Evolutionary conservation across 2,113 vertebrate species (phyloP).

Genomic region (Orcinus orca): DNA sequence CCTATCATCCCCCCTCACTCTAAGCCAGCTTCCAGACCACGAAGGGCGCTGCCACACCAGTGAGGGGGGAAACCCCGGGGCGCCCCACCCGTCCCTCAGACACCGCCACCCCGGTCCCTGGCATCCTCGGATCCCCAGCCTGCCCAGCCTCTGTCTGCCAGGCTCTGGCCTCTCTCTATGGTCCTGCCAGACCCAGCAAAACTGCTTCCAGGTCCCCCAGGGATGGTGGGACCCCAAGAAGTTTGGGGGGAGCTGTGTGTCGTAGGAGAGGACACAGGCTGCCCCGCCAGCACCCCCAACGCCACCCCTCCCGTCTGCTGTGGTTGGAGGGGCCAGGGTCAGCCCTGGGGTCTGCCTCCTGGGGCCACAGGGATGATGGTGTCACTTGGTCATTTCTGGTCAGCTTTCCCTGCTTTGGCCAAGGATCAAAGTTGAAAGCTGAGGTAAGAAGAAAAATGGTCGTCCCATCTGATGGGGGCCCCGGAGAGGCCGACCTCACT

Average conservation of each 20-base stretch:
- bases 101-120: neutral
- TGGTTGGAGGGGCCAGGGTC: no score
- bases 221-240: neutral
- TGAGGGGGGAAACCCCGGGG: neutral
- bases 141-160: neutral
- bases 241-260: no score
- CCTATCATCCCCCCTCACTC: neutral
- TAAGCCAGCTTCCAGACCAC: neutral
- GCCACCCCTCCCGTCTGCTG: neutral
- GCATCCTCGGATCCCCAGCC: neutral
- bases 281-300: neutral
- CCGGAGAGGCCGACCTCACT: fast-evolving
- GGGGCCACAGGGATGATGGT: neutral
- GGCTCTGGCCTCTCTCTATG: neutral
- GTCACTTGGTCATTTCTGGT: neutral
- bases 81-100: neutral
- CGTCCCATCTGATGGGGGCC: fast-evolving
- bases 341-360: neutral
- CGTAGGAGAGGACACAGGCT: neutral
- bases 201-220: neutral
- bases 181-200: neutral
- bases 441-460: neutral
- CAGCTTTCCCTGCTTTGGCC: neutral
- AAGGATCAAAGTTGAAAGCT: neutral
- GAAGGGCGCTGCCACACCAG: neutral